Evolutionary conservation across 53 echinoderm and acorn worm species (phyloP), one percentile per base, ranked within the genome.

Genomic region (Astropecten irregularis): DNA sequence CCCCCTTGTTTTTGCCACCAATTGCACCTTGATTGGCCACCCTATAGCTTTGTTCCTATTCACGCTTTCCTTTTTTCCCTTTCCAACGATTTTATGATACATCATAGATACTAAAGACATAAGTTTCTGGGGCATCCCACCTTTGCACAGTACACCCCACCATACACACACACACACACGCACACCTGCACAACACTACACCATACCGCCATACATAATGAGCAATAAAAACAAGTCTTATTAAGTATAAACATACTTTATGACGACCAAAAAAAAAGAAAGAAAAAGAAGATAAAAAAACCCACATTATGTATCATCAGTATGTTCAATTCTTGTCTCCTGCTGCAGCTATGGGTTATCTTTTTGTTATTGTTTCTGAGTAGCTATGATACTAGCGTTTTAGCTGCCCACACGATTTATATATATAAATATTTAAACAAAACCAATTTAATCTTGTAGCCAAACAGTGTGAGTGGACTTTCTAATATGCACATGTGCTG

Each of bases 401-500:
- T 61, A 79, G 61, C 61, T 79, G 62, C 44, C 79, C 62, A 62
- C 62, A 46, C 79, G 47, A 46, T 61, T 62, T 61, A 79, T 79
- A 61, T n/a, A n/a, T 79, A 79, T 79, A 79, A 61, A 79, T 79
- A 79, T 79, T 79, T 62, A 79, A 61, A 57, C 37, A 32, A 19
- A 42, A 54, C 54, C 19, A 9, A 69, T 46, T 9, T 47, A 61
- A 79, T 79, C 79, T 79, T 79, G 79, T 79, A 79, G 79, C 60
- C 40, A 48, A 61, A 35, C 26, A 59, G 40, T 79, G 79, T 62
- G 62, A 79, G 61, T 79, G 79, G 79, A 79, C 61, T 79, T 44
- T 51, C 50, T 51, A 42, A 60, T 31, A 79, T 79, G 79, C 79
- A 79, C 79, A 79, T 79, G 79, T 79, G 79, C 79, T 61, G 79